These are phyloP conservation scores for Pangasius mekongensis DNA, from an alignment of 2,797 vertebrate genomes.

Conservation along the genomic window DNA sequence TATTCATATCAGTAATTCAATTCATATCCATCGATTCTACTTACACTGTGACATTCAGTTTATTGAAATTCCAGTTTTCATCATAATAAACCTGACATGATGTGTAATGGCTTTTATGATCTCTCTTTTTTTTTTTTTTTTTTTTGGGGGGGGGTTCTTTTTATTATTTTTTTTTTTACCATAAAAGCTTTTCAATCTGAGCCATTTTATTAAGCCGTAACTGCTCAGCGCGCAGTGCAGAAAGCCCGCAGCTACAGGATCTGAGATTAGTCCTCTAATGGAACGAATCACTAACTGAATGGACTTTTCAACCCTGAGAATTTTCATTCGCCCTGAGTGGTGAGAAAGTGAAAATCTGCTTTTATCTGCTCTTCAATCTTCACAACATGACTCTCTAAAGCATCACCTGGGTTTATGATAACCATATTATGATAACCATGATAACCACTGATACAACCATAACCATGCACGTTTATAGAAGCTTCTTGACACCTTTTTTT, in stretches of 20 bases:
- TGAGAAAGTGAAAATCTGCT: neutral
- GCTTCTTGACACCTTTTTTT: neutral
- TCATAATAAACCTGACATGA: constrained; percentile 2
- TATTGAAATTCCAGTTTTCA: neutral
- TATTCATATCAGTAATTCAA: neutral
- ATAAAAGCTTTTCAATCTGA: constrained; percentile 4
- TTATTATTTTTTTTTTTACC: neutral
- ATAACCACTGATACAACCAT: neutral
- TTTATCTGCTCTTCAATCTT: constrained; percentile 1
- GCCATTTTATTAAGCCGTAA: constrained; percentile 3
- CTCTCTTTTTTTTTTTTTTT: neutral
- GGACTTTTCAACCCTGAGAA: neutral
- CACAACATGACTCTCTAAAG: neutral
- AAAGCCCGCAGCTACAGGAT: neutral
- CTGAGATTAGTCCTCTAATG: constrained; percentile 8
- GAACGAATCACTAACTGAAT: constrained; percentile 3
- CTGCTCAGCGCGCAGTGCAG: neutral
- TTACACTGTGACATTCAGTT: constrained; percentile 3
- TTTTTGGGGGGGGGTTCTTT: too few relatives aligned
- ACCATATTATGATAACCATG: too few relatives aligned
- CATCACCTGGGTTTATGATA: neutral
- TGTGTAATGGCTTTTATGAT: neutral
- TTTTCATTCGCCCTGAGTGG: neutral
- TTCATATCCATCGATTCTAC: neutral
- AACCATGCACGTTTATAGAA: neutral